Percentiles rank a stretch among this genome's conserved stretches.
These are phyloP conservation scores for Mesocricetus auratus DNA, from an alignment of 2,113 vertebrate genomes.

Conservation along the genomic window DNA sequence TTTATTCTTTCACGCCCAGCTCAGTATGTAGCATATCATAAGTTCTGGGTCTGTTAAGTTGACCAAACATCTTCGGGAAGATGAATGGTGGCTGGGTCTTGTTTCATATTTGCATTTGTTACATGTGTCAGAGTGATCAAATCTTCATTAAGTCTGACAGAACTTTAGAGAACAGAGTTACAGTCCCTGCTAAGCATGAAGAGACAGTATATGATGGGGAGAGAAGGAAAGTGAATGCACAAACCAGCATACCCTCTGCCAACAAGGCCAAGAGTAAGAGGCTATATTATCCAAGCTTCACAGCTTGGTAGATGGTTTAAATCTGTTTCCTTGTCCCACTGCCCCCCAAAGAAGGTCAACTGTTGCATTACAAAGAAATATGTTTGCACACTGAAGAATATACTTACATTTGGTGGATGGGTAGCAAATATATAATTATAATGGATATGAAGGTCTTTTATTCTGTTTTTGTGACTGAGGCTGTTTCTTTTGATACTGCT, in stretches of 20 bases:
- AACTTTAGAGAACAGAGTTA: neutral
- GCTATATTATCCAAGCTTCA: neutral
- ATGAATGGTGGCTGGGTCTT: neutral
- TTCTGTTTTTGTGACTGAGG: neutral
- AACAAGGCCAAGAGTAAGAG: fast-evolving
- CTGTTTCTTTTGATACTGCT: neutral
- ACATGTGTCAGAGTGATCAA: neutral
- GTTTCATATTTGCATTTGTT: neutral
- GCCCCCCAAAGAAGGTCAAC: neutral
- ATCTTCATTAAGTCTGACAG: neutral
- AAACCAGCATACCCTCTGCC: neutral
- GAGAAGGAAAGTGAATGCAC: neutral
- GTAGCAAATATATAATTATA: neutral
- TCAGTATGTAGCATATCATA: neutral
- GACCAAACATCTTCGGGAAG: neutral
- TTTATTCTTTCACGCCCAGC: neutral
- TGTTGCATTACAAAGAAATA: neutral
- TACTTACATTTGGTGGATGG: neutral
- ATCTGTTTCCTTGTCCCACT: neutral
- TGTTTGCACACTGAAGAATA: neutral
- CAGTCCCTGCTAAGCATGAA: too few relatives aligned
- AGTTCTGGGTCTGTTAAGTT: neutral
- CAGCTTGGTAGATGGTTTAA: neutral
- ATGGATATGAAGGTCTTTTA: neutral
- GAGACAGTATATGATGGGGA: neutral